Base-by-base conservation (phyloP, 2,888 invertebrate species). In the Hoplodrina ambigua region DNA sequence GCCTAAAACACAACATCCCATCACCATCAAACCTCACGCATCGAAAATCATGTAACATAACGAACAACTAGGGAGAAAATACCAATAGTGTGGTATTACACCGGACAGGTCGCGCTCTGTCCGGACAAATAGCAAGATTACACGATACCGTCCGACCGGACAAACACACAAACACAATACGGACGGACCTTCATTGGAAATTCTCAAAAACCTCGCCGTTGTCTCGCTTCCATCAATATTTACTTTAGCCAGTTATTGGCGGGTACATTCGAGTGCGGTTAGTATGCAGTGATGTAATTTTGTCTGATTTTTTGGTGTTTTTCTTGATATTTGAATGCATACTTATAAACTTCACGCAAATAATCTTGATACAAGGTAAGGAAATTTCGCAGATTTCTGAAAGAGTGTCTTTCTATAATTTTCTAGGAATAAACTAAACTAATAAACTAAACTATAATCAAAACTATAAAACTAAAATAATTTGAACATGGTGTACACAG, bases 121-220 rank as follows among this genome's bases (percentile, higher is more conserved):
- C 77, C 78, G 82, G 56, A 60, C 89, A 88, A 88, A 88, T 87
- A 87, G 82, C 80, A 84, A 86, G 87, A 92, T 93, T 92, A 92
- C 92, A 90, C 85, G 84, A 72, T 65, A 78, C 65, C 78, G 82
- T 80, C 85, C 81, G 84, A 65, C 83, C 85, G 85, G 81, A 87
- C 90, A 91, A 91, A 92, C 90, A 93, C 78, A 87, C 90, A 91
- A 92, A 92, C 88, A 92, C 64, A 87, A 87, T 90, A 90, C 85
- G 85, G 73, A 77, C 89, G 90, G 88, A 91, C 92, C 92, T 93
- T 93, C 93, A 93, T 92, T 92, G 91, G 91, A 89, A 93, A 93
- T 95, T 94, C 95, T 95, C 94, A 95, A 96, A 95, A 96, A 94
- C 92, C 92, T 87, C 84, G 89, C 85, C 92, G 93, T 93, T 93